These are phyloP conservation scores for Clarias magur DNA, from an alignment of 2,113 vertebrate species.

Conservation along the genomic window DNA sequence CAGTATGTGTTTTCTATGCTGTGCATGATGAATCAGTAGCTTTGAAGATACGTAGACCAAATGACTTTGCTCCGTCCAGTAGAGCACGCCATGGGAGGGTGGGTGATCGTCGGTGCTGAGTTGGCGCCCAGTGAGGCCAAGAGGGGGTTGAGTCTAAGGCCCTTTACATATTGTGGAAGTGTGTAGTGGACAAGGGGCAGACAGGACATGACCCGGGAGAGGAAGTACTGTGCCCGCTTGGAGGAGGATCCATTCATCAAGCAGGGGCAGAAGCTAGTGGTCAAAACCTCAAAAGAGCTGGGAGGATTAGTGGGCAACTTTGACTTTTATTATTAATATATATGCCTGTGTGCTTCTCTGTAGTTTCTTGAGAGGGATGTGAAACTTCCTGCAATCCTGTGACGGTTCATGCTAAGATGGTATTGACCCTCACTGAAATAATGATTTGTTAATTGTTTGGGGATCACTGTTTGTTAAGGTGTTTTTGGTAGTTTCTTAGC, in stretches of 20 bases:
- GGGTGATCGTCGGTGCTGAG: conserved; percentile 63
- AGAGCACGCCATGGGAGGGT: conserved; percentile 60
- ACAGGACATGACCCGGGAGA: conserved; percentile 74
- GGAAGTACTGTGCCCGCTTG: conserved; percentile 68
- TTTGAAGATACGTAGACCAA: conserved; percentile 7
- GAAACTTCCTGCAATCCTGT: neutral
- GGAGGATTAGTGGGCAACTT: conserved; percentile 37
- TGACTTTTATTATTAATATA: conserved; percentile 44
- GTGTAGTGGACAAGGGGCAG: conserved; percentile 76
- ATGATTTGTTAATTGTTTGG: neutral
- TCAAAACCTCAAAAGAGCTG: conserved; percentile 64
- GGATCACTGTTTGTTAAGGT: neutral
- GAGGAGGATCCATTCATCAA: conserved; percentile 72
- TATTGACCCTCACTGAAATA: neutral
- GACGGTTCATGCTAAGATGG: neutral
- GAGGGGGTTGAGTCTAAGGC: conserved; percentile 58
- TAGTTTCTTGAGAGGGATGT: conserved; percentile 6
- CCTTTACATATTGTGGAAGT: conserved; percentile 76
- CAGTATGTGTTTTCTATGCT: conserved; percentile 1
- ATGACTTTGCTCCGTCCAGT: conserved; percentile 44
- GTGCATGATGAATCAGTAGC: conserved; percentile 26
- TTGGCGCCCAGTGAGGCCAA: conserved; percentile 58
- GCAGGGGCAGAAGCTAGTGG: conserved; percentile 56
- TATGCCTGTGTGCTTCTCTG: neutral
- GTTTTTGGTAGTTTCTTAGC: neutral